Evolutionary conservation across 2,113 vertebrate species (phyloP).

Genomic region (Entomyzon cyanotis): DNA sequence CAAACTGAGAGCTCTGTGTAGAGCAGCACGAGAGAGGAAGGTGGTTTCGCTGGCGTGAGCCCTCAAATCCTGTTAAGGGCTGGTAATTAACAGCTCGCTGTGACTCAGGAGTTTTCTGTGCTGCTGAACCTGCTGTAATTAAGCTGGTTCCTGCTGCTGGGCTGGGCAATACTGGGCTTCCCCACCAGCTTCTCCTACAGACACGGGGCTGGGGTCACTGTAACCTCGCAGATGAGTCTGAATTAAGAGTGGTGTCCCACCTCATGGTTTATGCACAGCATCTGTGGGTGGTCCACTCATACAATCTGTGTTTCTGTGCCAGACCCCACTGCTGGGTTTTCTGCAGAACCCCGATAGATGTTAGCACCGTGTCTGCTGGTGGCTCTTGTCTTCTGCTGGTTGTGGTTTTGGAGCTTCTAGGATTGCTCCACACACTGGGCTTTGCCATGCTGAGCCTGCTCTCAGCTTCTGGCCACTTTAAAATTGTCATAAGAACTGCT

Average conservation of each 20-base stretch:
- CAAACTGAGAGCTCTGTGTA: background rate
- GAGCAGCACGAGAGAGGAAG: background rate
- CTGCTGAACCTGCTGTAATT: slow-evolving; percentile 5
- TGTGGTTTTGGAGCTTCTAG: background rate
- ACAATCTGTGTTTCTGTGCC: rapidly evolving
- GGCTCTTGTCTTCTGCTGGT: background rate
- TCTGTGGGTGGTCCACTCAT: rapidly evolving
- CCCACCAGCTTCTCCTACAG: background rate
- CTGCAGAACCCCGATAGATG: background rate
- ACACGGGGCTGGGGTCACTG: background rate
- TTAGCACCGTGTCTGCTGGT: background rate
- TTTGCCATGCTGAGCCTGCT: background rate
- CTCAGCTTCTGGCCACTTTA: background rate
- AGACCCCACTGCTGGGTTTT: background rate
- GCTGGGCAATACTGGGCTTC: background rate
- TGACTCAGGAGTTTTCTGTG: slow-evolving; percentile 42
- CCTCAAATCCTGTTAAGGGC: slow-evolving; percentile 27
- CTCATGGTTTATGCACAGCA: background rate
- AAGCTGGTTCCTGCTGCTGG: background rate
- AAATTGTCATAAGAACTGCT: background rate
- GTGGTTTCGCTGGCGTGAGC: background rate
- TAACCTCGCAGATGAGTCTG: background rate
- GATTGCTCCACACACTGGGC: background rate
- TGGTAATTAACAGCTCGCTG: slow-evolving; percentile 54
- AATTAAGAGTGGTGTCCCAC: background rate